These are phyloP conservation scores for Talpa occidentalis DNA, from an alignment of 2,113 vertebrate species.

Conservation along the genomic window DNA sequence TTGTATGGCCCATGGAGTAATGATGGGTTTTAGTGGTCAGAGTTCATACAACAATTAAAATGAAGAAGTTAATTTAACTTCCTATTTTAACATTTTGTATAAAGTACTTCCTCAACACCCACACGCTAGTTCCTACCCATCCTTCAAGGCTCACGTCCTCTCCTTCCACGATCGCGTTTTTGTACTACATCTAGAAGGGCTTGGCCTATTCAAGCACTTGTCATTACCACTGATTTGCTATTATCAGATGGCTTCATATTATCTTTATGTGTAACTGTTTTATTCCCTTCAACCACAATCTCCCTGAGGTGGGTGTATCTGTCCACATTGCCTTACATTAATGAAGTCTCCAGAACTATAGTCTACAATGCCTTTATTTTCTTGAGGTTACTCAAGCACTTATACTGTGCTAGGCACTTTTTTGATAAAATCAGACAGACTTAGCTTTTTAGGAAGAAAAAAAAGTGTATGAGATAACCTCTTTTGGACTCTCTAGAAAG, in stretches of 20 bases:
- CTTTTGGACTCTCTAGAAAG: slow-evolving; percentile 12
- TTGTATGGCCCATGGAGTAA: neutral
- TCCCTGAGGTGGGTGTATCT: neutral
- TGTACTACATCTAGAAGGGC: neutral
- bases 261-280: slow-evolving; percentile 5
- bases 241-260: neutral
- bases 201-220: neutral
- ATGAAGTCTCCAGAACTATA: neutral
- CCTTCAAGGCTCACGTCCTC: neutral
- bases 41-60: slow-evolving; percentile 37
- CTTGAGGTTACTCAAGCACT: neutral
- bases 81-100: slow-evolving; percentile 12
- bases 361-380: slow-evolving; percentile 37
- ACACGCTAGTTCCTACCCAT: neutral
- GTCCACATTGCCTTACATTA: neutral
- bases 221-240: slow-evolving; percentile 7
- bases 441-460: slow-evolving; percentile 1
- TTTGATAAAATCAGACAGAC: neutral
- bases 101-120: slow-evolving; percentile 37
- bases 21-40: slow-evolving; percentile 8
- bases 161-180: neutral
- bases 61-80: slow-evolving; percentile 51
- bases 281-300: slow-evolving; percentile 42
- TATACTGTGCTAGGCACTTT: neutral
- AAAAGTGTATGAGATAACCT: neutral